phyloP scores from a whole-genome alignment of 1,140 invertebrate genomes.

The Papilio dardanus region DNA sequence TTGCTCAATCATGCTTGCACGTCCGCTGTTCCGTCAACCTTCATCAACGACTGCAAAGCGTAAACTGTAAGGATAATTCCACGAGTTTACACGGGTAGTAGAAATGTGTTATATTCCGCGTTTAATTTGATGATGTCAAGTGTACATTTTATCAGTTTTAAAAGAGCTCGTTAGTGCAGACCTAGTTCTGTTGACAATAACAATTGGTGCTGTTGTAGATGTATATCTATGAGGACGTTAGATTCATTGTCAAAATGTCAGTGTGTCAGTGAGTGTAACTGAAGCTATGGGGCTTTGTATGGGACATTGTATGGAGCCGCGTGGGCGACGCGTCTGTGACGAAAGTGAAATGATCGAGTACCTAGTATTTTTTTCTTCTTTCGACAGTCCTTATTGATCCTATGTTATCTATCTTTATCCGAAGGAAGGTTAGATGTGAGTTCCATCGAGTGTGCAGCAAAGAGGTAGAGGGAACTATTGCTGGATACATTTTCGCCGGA shows the following conservation, averaged over 20 bases:
- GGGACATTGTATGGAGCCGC: neutral
- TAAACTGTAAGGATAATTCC: neutral
- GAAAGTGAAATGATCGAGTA: neutral
- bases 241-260: slow-evolving; percentile 8
- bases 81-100: no score
- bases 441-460: no score
- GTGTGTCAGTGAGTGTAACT: neutral
- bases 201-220: slow-evolving; percentile 2
- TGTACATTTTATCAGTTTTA: neutral
- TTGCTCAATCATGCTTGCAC: no score
- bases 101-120: neutral
- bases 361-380: neutral
- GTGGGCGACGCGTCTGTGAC: neutral
- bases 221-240: slow-evolving; percentile 4
- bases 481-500: neutral
- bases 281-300: neutral
- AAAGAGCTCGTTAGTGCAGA: neutral
- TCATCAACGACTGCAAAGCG: no score
- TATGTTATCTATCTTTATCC: no score
- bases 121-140: neutral
- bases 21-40: neutral
- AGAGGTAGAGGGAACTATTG: neutral
- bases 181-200: neutral
- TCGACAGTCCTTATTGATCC: neutral
- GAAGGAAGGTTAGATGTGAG: no score